Evolutionary conservation across 2,113 vertebrate genomes (phyloP), one percentile per base, ranked within the genome.

Genomic region (Nestor notabilis): DNA sequence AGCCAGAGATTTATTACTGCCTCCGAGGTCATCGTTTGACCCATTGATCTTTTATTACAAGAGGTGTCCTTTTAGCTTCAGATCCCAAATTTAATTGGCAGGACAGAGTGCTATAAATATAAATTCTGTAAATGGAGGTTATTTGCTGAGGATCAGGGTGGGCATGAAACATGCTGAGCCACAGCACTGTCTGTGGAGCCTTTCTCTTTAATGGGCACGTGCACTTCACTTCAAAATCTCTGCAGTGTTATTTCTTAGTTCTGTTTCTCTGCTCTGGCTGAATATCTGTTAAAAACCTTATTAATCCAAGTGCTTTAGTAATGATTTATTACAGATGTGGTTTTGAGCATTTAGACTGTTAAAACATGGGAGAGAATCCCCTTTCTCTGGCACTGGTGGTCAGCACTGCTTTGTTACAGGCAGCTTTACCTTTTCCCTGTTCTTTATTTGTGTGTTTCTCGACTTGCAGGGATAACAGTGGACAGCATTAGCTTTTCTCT

Each of bases 341-440:
- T 24, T 35, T 27, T 27, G 49, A 64, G 24, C n/a, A 10, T 44
- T 70, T 19, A 41, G 27, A 3, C 55, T 55, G 63, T 49, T 89
- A 66, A 89, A 88, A 83, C 68, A 2, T 24, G 56, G 28, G 11
- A 66, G 28, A 66, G 90, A 91, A 60, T 60, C 33, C 68, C 29
- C 10, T 95, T 89, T 88, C 76, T 92, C 16, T 66, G 49, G 53
- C 49, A 3, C 33, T 25, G 17, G 35, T 18, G 78, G 31, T 92
- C 78, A 71, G 13, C 47, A 10, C 90, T 81, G 29, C 53, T 89
- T 91, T 74, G 27, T 81, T 87, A 87, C n/a, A 50, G 47, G 3
- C 49, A 27, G 21, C 80, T 76, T 55, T 16, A n/a, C 89, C 78
- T 92, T 97, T 90, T 90, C 91, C 53, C 56, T 66, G 23, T 31